Base-by-base conservation (phyloP, 2,113 vertebrate species). In the Peucedramus taeniatus region DNA sequence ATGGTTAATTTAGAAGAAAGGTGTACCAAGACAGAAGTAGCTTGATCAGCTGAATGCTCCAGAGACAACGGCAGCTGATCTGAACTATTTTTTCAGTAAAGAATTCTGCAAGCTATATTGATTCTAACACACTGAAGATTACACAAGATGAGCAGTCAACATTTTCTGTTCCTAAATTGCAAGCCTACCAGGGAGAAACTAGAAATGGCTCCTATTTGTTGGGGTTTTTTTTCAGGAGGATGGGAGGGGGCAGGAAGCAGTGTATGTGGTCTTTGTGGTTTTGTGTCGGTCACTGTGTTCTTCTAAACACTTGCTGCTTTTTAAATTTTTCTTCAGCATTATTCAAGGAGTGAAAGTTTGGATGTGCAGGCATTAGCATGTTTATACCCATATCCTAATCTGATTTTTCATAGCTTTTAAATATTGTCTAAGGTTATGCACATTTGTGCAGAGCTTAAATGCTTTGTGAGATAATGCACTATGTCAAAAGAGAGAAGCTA, bases 171-270 rank as follows among this genome's bases (percentile, higher is more conserved):
- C 11, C 35, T 47, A 66, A 87, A 63, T 63, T 76, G 17, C n/a
- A 94, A 71, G 30, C 1, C 2, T 13, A 42, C 10, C 24, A 30
- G 19, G 13, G 76, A 1, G 27, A 76, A 76, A 68, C 9, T 47
- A 49, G n/a, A 51, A 17, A 44, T 3, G 4, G 18, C 4, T 54
- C 7, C 7, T 54, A 2, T 27, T 53, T 65, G 10, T 11, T 59
- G 9, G 27, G 9, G 0, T 3, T 16, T 35, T 64, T 35, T 18
- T 27, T 0, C 5, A 5, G 5, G 2, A 15, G 8, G 9, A 28
- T 16, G 10, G 16, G 17, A 56, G 17, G 7, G 21, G 11, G 15
- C 0, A 1, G 19, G 18, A 51, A 66, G 16, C 16, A 22, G 4
- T 54, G 19, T 86, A 37, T 80, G 61, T 53, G 31, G 56, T 61